Evolutionary conservation across 2,797 vertebrate genomes (phyloP), one percentile per base, ranked within the genome.

Genomic region (Emydoidea blandingii): DNA sequence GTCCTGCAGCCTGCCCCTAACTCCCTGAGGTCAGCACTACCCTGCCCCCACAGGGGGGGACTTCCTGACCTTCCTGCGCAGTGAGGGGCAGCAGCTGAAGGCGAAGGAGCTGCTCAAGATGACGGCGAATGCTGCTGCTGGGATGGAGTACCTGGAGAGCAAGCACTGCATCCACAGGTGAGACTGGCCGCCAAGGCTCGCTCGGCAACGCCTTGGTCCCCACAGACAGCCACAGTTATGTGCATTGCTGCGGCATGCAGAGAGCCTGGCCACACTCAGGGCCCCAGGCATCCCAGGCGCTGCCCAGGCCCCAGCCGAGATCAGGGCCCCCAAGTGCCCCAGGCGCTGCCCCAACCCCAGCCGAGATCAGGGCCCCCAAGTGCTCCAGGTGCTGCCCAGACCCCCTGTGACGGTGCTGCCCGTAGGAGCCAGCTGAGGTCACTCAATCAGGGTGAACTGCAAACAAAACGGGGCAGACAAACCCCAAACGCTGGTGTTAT

Each of bases 141-240:
- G 99, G 81, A 99, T 99, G 99, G 99, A 99, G 89, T 99, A 99
- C 96, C 98, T 99, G 98, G 99, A 99, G 96, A 99, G 97, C 98
- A 99, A 99, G 97, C 99, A 98, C 91, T 99, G 99, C 94, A 99
- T 99, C 97, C 99, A 99, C 97, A 98, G 99, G 99, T 99, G 96
- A 97, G 98, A 12, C 56, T 27, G 2, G 5, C 56, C 1, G 56
- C 56, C 56, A 3, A 27, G 25, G 9, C 56, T 52, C 52, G 12
- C 50, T 3, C 49, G 3, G 49, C 12, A 12, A 14, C 49, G 12
- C 49, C 12, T 12, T 12, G 49, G 12, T 16, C 59, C 31, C 37
- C 21, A 49, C 27, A 37, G 78, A 6, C 62, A 68, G 62, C 18
- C 34, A 8, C 34, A 15, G 50, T 4, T 16, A 4, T 7, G 15